phyloP scores from a whole-genome alignment of 23 tunicate genomes.

The Styela plicata region DNA sequence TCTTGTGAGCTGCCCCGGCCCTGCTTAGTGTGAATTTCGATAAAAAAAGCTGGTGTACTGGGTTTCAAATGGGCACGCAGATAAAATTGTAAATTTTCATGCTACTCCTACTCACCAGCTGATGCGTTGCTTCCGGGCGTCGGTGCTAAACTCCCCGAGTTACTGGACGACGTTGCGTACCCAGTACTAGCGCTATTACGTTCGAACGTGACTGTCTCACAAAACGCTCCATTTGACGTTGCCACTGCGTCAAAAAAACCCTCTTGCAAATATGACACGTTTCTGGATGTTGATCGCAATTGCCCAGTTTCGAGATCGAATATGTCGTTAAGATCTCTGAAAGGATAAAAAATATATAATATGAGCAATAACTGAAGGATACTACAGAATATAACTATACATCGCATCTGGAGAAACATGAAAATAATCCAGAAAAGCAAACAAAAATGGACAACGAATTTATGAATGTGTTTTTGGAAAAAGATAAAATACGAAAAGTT shows the following conservation, averaged over 20 bases:
- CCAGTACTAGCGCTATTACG: background rate
- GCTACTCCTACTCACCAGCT: background rate
- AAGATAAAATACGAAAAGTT: too few relatives aligned
- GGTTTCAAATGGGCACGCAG: too few relatives aligned
- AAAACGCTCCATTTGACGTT: background rate
- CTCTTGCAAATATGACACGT: background rate
- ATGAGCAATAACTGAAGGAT: background rate
- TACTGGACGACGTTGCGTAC: background rate
- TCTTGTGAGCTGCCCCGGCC: too few relatives aligned
- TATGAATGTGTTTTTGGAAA: too few relatives aligned
- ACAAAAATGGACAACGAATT: too few relatives aligned
- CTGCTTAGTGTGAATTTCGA: too few relatives aligned
- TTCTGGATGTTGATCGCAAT: slow-evolving; percentile 21
- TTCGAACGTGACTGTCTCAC: background rate
- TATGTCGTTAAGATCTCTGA: slow-evolving; percentile 66
- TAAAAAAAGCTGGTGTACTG: too few relatives aligned
- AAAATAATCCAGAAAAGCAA: too few relatives aligned
- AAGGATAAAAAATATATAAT: background rate
- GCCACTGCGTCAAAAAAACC: background rate
- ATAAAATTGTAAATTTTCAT: too few relatives aligned
- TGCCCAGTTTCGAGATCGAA: slow-evolving; percentile 75
- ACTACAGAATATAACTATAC: background rate
- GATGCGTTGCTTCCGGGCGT: slow-evolving; percentile 20
- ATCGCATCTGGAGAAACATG: too few relatives aligned
- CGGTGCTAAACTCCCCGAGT: slow-evolving; percentile 6